These are phyloP conservation scores for Tiaroga cobitis DNA, from an alignment of 2,797 vertebrate genomes.

Conservation along the genomic window DNA sequence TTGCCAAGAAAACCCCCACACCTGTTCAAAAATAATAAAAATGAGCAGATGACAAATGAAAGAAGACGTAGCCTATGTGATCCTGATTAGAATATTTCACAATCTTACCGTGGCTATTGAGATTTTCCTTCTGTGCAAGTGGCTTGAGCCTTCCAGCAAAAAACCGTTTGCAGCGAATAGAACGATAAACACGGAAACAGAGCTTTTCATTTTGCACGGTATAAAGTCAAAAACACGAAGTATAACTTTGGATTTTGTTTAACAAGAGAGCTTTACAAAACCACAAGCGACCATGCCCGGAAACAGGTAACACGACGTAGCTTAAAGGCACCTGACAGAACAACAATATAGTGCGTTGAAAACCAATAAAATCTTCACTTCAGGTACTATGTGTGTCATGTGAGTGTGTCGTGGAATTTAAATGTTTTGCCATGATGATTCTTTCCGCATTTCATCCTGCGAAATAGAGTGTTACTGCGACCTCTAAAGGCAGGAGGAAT, in stretches of 20 bases:
- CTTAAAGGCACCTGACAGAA: too few relatives aligned
- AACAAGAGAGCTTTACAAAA: background rate
- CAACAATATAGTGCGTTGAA: background rate
- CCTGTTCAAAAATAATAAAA: conserved; percentile 55
- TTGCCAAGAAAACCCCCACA: conserved; percentile 75
- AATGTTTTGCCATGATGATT: background rate
- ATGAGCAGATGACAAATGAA: background rate
- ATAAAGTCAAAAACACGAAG: background rate
- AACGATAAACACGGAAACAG: background rate
- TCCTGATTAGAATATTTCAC: background rate
- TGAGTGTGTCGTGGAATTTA: conserved; percentile 4
- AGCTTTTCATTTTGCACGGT: conserved; percentile 25
- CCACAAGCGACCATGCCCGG: background rate
- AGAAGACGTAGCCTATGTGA: background rate
- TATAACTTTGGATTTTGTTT: background rate
- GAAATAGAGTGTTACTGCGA: conserved; percentile 9
- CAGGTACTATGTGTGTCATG: background rate
- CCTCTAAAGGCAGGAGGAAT: conserved; percentile 56
- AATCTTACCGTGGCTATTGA: conserved; percentile 45
- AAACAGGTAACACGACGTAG: background rate
- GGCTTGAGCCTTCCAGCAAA: conserved; percentile 11
- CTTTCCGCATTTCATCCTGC: conserved; percentile 36
- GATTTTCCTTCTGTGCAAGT: background rate
- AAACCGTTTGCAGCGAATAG: background rate
- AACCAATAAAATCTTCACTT: background rate